phyloP scores from a whole-genome alignment of 2,113 vertebrate species.

The Hippocampus comes region DNA sequence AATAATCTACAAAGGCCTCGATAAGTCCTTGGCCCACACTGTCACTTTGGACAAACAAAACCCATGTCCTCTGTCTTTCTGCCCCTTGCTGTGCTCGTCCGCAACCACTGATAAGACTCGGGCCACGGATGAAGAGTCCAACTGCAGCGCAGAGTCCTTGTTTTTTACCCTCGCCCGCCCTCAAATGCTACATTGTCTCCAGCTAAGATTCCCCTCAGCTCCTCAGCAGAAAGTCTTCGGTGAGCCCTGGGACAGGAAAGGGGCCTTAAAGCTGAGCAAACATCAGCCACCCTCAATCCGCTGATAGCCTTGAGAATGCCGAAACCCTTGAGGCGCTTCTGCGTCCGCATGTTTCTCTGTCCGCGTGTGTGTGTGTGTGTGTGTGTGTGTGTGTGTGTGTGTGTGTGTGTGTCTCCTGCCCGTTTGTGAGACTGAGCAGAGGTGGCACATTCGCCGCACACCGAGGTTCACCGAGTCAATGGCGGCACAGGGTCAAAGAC shows the following conservation, averaged over 20 bases:
- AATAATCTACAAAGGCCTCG: slow-evolving; percentile 73
- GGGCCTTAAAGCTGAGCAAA: slow-evolving; percentile 71
- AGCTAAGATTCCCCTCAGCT: background rate
- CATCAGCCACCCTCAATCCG: slow-evolving; percentile 45
- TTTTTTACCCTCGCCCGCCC: background rate
- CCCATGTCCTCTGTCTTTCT: slow-evolving; percentile 64
- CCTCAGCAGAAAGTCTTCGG: background rate
- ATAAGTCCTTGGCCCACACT: slow-evolving; percentile 65
- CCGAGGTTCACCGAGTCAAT: slow-evolving; percentile 65
- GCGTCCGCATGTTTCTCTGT: slow-evolving; percentile 25
- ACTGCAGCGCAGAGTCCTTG: slow-evolving; percentile 1
- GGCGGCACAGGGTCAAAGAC: slow-evolving; percentile 60
- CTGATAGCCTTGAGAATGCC: slow-evolving; percentile 66
- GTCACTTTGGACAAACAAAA: slow-evolving; percentile 73
- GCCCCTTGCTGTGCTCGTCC: slow-evolving; percentile 6
- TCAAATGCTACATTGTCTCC: background rate
- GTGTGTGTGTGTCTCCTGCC: slow-evolving; percentile 13
- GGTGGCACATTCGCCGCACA: slow-evolving; percentile 56
- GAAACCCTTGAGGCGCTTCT: slow-evolving; percentile 57
- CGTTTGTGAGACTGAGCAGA: slow-evolving; percentile 22
- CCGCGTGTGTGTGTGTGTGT: slow-evolving; percentile 19
- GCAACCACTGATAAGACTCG: slow-evolving; percentile 45
- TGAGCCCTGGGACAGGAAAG: slow-evolving; percentile 53
- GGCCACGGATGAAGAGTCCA: slow-evolving; percentile 43
- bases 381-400: slow-evolving; percentile 13